Percentiles rank a stretch among this genome's conserved stretches.
Evolutionary conservation across 2,888 invertebrate species (phyloP).

Genomic region (Melinaea marsaeus): DNA sequence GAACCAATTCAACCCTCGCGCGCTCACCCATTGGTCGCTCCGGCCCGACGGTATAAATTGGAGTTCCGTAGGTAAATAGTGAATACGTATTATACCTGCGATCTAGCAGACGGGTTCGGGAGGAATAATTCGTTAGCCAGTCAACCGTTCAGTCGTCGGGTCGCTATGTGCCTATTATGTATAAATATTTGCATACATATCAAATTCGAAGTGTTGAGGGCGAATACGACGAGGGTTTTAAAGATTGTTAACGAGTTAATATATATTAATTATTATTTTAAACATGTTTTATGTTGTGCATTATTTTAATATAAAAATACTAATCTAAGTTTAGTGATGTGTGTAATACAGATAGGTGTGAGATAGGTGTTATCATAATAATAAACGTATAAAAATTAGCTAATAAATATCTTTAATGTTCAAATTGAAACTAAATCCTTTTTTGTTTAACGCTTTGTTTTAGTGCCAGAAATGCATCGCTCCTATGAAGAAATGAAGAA

Average conservation of each 20-base stretch:
- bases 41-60: conserved; percentile 54
- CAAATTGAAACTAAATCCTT: no score
- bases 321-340: no score
- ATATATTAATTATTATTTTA: neutral
- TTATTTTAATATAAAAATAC: neutral
- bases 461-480: no score
- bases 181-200: conserved; percentile 76
- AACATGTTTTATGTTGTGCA: neutral
- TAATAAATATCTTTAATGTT: no score
- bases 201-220: conserved; percentile 53
- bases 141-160: conserved; percentile 69
- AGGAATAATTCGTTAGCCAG: conserved; percentile 65
- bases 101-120: conserved; percentile 26
- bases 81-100: conserved; percentile 35
- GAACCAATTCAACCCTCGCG: conserved; percentile 44
- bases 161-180: conserved; percentile 66
- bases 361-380: no score
- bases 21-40: conserved; percentile 48
- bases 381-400: no score
- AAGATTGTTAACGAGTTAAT: conserved; percentile 34
- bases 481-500: no score
- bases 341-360: no score
- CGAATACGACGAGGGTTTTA: conserved; percentile 41
- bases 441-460: no score
- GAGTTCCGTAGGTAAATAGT: conserved; percentile 52